Base-by-base conservation (phyloP, 2,888 invertebrate genomes). In the Chouioia cunea region DNA sequence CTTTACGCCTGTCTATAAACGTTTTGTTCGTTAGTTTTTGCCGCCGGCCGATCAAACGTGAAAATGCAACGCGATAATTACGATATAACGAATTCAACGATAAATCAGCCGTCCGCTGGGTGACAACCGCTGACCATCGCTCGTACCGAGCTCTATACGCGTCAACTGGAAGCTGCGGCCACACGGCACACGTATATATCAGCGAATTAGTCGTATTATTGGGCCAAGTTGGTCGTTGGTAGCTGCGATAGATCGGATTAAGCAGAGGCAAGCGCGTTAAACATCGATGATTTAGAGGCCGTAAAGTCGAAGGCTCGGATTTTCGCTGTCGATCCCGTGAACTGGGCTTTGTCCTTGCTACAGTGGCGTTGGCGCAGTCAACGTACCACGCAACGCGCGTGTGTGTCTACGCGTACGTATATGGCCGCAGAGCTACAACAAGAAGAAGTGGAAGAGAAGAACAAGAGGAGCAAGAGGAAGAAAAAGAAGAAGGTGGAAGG, bases 401-500 rank as follows among this genome's bases (percentile, higher is more conserved):
- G 2, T 27, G 27, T 6, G 27, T 6, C 27, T 6, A 6, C 27
- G 27, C 27, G 27, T 27, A 27, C 27, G 27, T 6, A 27, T n/a
- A 27, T 2, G 6, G 27, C 27, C 27, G 27, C 27, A 27, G 27
- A 27, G 27, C 27, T 4, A 6, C 27, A 27, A 54, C 69, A 62
- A 64, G 65, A 68, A 57, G 71, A 72, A 71, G 62, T 70, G 71
- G 73, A 62, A n/a, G n/a, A n/a, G n/a, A n/a, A n/a, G n/a, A n/a
- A n/a, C n/a, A n/a, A n/a, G n/a, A n/a, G n/a, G n/a, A n/a, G n/a
- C n/a, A n/a, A 67, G 27, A 27, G 6, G 27, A 27, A 27, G 27
- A 27, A 27, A 6, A 27, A 27, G 2, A 27, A 27, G 27, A 6
- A 27, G 27, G 27, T 4, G 6, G 27, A 27, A 27, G 27, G 27